These are phyloP conservation scores for Aldabrachelys gigantea DNA, from an alignment of 2,113 vertebrate genomes.

Conservation along the genomic window DNA sequence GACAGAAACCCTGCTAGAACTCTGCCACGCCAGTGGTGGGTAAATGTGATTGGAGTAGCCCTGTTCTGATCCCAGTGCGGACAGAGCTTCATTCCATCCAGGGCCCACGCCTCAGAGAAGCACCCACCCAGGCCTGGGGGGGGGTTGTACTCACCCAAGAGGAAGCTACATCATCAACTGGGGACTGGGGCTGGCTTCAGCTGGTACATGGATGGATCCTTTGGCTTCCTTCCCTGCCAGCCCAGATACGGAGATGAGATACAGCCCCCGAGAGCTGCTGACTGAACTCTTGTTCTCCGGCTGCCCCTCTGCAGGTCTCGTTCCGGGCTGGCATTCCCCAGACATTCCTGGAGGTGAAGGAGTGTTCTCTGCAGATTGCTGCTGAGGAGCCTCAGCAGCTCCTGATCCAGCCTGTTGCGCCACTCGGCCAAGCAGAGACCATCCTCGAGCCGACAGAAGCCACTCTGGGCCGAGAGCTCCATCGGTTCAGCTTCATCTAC, in stretches of 20 bases:
- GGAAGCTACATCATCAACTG: neutral
- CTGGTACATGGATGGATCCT: neutral
- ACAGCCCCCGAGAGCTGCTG: accelerated
- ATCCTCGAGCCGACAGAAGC: neutral
- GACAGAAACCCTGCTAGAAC: neutral
- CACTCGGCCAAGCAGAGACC: accelerated
- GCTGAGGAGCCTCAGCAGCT: neutral
- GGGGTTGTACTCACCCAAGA: neutral
- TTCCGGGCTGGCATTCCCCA: neutral
- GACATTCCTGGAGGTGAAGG: accelerated
- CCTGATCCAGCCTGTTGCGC: slow-evolving; percentile 12
- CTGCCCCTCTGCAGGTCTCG: neutral
- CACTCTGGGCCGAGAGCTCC: slow-evolving; percentile 2
- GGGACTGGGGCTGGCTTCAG: neutral
- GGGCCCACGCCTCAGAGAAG: neutral
- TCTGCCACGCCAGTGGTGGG: neutral
- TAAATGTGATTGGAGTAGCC: neutral
- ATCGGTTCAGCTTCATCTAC: slow-evolving; percentile 66
- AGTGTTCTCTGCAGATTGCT: neutral
- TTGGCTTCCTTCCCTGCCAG: accelerated
- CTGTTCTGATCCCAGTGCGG: neutral
- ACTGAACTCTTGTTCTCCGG: neutral
- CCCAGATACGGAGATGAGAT: accelerated
- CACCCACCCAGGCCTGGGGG: neutral
- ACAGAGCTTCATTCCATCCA: neutral